A percentile compares a stretch with the other conserved stretches of the same genome.
These are phyloP conservation scores for Teleogryllus occipitalis DNA, from an alignment of 1,140 invertebrate genomes.

Conservation along the genomic window DNA sequence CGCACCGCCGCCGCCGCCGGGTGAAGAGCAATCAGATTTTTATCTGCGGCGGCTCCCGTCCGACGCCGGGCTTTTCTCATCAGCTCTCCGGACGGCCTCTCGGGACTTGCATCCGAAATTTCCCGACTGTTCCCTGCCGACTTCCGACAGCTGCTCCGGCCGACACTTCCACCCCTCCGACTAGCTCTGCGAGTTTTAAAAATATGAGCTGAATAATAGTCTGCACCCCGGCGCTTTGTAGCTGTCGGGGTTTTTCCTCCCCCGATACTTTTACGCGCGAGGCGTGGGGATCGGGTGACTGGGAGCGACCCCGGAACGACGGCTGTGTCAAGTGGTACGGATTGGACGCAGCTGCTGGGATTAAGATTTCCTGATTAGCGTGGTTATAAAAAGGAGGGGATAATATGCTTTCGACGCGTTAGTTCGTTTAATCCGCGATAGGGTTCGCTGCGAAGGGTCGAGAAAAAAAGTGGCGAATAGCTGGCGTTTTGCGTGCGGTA, in stretches of 20 bases:
- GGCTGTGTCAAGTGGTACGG: not conserved
- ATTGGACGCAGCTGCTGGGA: not conserved
- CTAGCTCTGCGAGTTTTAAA: not conserved
- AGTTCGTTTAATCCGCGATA: not conserved
- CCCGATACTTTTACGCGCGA: not conserved
- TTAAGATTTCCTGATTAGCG: not conserved
- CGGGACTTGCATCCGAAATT: not conserved
- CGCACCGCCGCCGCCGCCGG: too few relatives aligned
- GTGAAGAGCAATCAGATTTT: too few relatives aligned
- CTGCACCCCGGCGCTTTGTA: not conserved
- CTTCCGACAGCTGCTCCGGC: not conserved
- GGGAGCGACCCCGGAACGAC: too few relatives aligned
- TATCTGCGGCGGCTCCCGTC: too few relatives aligned
- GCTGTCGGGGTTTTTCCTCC: not conserved
- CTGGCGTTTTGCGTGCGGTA: not conserved
- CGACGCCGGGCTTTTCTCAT: too few relatives aligned
- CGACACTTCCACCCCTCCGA: not conserved
- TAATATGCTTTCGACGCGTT: not conserved
- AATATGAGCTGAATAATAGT: not conserved
- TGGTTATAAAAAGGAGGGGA: not conserved
- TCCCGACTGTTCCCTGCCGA: not conserved
- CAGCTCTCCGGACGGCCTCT: too few relatives aligned
- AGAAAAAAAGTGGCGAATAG: not conserved
- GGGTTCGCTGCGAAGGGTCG: not conserved
- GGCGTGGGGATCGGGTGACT: not conserved